Evolutionary conservation across 2,888 invertebrate genomes (phyloP).

Genomic region (Campoletis raptor): DNA sequence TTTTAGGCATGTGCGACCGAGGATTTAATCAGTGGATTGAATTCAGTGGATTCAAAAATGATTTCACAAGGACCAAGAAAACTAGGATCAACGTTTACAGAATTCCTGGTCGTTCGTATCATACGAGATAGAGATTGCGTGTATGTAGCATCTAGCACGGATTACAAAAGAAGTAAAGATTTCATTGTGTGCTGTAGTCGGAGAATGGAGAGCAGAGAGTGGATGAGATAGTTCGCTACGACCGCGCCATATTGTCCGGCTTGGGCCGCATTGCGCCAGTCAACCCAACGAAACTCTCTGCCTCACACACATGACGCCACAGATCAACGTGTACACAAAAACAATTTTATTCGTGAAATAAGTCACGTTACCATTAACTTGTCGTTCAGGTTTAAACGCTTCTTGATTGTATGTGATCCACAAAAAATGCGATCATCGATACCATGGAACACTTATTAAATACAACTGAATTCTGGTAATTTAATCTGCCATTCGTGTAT

Average conservation of each 20-base stretch:
- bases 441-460: neutral
- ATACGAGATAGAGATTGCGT: constrained; percentile 21
- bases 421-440: neutral
- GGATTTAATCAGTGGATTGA: constrained; percentile 14
- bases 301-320: constrained; percentile 30
- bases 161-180: constrained; percentile 55
- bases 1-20: constrained; percentile 1
- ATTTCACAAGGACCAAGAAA: neutral
- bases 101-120: constrained; percentile 11
- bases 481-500: neutral
- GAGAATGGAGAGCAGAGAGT: constrained; percentile 42
- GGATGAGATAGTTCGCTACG: constrained; percentile 64
- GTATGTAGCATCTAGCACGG: constrained; percentile 24
- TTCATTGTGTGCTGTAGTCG: constrained; percentile 16
- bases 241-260: constrained; percentile 83
- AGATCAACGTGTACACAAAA: neutral
- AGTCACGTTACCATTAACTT: neutral
- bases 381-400: neutral
- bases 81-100: neutral
- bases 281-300: constrained; percentile 78
- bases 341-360: neutral
- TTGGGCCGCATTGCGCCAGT: constrained; percentile 83
- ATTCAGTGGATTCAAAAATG: constrained; percentile 20
- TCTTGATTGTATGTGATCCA: neutral
- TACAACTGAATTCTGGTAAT: neutral